Conservation (phyloP, 2,888 invertebrate species). For the Gnatocerus cornutus region DNA sequence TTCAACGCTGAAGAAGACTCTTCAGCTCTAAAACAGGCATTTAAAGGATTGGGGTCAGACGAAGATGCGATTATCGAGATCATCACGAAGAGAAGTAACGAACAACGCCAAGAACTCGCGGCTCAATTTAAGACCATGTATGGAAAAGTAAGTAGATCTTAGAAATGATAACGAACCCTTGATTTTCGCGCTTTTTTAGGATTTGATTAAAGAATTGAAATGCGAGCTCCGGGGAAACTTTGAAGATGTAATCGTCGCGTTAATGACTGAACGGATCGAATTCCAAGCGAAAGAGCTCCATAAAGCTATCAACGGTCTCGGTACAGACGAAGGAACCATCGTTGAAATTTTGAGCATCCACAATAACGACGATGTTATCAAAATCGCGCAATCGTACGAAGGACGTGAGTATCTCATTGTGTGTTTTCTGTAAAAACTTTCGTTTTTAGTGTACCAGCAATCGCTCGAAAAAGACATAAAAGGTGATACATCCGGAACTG, state of each 20-base stretch:
- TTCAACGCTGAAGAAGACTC: constrained; percentile 67
- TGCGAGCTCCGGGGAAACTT: constrained; percentile 92
- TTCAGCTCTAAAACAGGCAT: constrained; percentile 66
- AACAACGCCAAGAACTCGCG: constrained; percentile 79
- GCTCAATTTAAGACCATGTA: constrained; percentile 76
- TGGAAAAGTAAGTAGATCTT: constrained; percentile 74
- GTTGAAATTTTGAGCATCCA: constrained; percentile 91
- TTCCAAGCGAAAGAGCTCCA: constrained; percentile 87
- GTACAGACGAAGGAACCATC: constrained; percentile 86
- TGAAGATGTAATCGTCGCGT: constrained; percentile 84
- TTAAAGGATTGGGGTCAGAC: constrained; percentile 73
- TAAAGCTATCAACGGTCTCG: constrained; percentile 86
- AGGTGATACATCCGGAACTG: constrained; percentile 93
- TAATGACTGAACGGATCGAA: constrained; percentile 87
- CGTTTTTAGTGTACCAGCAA: constrained; percentile 82
- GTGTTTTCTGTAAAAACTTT: constrained; percentile 19
- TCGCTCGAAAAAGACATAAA: constrained; percentile 88
- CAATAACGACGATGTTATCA: constrained; percentile 85
- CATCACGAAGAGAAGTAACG: constrained; percentile 77
- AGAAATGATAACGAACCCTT: constrained; percentile 14
- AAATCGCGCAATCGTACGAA: constrained; percentile 84
- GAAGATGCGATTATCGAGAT: constrained; percentile 80
- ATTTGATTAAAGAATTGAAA: constrained; percentile 87
- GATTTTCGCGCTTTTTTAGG: constrained; percentile 68
- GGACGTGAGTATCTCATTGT: constrained; percentile 75